Evolutionary conservation across 2,797 vertebrate species (phyloP), one percentile per base, ranked within the genome.

Genomic region (Corythornis leucogaster): DNA sequence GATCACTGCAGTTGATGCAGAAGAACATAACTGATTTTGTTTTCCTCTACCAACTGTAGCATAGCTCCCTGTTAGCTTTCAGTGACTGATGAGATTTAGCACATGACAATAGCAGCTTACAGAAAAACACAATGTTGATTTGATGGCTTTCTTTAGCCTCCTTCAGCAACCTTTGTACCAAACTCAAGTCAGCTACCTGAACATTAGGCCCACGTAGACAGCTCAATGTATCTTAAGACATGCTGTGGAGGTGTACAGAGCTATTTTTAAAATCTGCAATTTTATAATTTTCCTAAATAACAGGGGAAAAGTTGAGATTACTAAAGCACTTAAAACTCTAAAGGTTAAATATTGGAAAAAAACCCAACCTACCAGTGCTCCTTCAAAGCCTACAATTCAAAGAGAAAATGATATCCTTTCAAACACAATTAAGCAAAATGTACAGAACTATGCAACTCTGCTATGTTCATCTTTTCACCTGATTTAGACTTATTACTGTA

Each of bases 221-320:
- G 46, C 40, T 83, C 48, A 73, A 1, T 11, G 54, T 38, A 21
- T 42, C 82, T 79, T 46, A 19, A 92, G 50, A 84, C 11, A 35
- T 25, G 30, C 31, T 93, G 82, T 67, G 95, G 89, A 94, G 90
- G 76, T 70, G 80, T 93, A 57, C 15, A 45, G 21, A 89, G 75
- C 55, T 96, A 89, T 95, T 96, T 96, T 68, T 71, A 95, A 91
- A 90, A 91, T 54, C 35, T 46, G 40, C 55, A 59, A 83, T 89
- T 92, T 88, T 85, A 90, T 71, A 71, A 63, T 92, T 90, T 75
- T 87, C 61, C 58, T 86, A 92, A 95, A 96, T 92, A 92, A 71
- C 71, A 80, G 26, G 28, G 74, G 35, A 8, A 80, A 95, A 94
- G 30, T 64, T 71, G 83, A 82, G 83, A 88, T 77, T 83, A 66